Conservation (phyloP, 1,140 invertebrate genomes). For the Chlorops oryzae region DNA sequence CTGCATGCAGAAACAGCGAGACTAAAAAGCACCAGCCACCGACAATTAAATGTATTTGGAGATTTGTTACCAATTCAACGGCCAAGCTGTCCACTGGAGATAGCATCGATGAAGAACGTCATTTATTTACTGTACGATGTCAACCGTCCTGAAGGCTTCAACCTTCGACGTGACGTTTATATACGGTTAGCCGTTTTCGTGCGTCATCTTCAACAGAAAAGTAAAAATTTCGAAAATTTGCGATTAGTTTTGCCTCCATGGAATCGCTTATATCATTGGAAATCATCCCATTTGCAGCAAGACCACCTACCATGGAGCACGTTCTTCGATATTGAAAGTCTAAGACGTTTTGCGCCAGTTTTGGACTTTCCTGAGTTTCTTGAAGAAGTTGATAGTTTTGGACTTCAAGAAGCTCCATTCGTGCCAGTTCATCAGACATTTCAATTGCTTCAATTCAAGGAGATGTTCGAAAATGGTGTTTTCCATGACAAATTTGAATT, state of each 20-base stretch:
- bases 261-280: constrained; percentile 87
- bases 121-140: constrained; percentile 73
- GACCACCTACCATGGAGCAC: constrained; percentile 57
- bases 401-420: constrained; percentile 23
- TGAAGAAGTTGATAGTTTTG: constrained; percentile 35
- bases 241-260: constrained; percentile 83
- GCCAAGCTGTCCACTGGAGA: constrained; percentile 27
- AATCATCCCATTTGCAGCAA: constrained; percentile 52
- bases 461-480: constrained; percentile 73
- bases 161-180: constrained; percentile 92
- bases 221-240: constrained; percentile 50
- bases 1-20: too few species aligned
- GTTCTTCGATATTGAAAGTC: constrained; percentile 82
- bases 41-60: too few species aligned
- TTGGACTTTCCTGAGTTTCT: constrained; percentile 83
- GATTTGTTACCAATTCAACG: too few species aligned
- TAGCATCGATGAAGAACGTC: constrained; percentile 22
- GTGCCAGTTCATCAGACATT: constrained; percentile 62
- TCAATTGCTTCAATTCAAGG: constrained; percentile 77
- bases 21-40: too few species aligned
- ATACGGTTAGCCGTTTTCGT: constrained; percentile 82
- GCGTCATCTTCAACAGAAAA: constrained; percentile 54
- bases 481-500: constrained; percentile 77
- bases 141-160: constrained; percentile 93
- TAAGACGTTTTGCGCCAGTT: constrained; percentile 75